These are phyloP conservation scores for Pipistrellus pipistrellus DNA, from an alignment of 2,797 vertebrate genomes.

Conservation along the genomic window DNA sequence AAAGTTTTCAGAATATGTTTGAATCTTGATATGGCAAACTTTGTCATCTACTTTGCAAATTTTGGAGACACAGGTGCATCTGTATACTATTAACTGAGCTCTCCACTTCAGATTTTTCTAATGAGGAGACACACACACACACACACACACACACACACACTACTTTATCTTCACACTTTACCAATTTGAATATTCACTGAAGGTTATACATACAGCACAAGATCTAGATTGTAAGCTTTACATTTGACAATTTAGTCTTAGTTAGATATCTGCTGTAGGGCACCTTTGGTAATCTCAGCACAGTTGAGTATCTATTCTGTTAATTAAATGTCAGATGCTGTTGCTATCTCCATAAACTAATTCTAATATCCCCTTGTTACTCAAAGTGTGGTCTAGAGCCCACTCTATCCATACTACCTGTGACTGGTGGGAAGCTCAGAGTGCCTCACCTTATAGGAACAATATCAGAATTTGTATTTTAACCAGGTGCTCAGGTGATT, in stretches of 20 bases:
- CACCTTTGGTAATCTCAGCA: background rate
- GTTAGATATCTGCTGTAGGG: conserved; percentile 33
- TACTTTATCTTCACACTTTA: conserved; percentile 1
- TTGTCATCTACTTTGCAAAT: conserved; percentile 46
- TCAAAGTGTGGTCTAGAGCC: background rate
- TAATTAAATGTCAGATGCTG: conserved; percentile 23
- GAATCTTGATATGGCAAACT: conserved; percentile 23
- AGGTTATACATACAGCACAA: conserved; percentile 6
- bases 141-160: background rate
- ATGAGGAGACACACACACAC: background rate
- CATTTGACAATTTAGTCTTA: background rate
- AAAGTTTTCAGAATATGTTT: conserved; percentile 54
- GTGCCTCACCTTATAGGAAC: background rate
- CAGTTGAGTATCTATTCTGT: conserved; percentile 3
- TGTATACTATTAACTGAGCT: conserved; percentile 68
- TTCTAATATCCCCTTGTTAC: background rate
- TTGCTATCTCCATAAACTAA: conserved; percentile 30
- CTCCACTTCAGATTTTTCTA: conserved; percentile 58
- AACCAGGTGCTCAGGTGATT: background rate
- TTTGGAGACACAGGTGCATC: conserved; percentile 60
- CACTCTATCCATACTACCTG: background rate
- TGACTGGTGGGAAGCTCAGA: background rate
- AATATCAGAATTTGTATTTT: conserved; percentile 41
- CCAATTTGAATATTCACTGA: conserved; percentile 45
- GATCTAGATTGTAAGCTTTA: conserved; percentile 5